These are phyloP conservation scores for Oryzias sinensis DNA, from an alignment of 2,797 vertebrate species.

Conservation along the genomic window DNA sequence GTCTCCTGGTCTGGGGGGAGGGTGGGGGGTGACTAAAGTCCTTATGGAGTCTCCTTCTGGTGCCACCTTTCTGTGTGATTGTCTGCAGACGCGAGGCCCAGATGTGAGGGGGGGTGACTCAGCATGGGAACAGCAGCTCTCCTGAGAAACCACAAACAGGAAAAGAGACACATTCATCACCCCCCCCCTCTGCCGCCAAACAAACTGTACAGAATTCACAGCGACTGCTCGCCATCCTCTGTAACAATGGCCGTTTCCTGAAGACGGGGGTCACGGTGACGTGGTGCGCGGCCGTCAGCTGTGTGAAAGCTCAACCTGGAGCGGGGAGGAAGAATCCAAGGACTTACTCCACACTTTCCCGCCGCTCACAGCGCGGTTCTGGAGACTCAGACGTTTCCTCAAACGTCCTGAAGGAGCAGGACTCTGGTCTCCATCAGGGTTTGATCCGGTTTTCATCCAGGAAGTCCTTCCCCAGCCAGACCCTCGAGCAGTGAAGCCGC, in stretches of 20 bases:
- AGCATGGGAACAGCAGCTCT: constrained; percentile 69
- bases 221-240: constrained; percentile 36
- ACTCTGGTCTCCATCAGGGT: too few relatives aligned
- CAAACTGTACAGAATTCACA: constrained; percentile 38
- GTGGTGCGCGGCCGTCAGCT: constrained; percentile 29
- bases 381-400: constrained; percentile 3
- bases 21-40: constrained; percentile 32
- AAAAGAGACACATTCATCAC: constrained; percentile 81
- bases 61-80: constrained; percentile 5
- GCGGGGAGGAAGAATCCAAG: constrained; percentile 43
- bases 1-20: constrained; percentile 18
- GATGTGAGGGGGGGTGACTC: constrained; percentile 14
- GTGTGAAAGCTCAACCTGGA: constrained; percentile 48
- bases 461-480: too few relatives aligned
- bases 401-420: too few relatives aligned
- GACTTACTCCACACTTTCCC: constrained; percentile 38
- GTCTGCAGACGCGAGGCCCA: constrained; percentile 6
- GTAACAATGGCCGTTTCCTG: constrained; percentile 79
- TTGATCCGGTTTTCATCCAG: too few relatives aligned
- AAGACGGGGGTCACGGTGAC: constrained; percentile 49
- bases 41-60: constrained; percentile 11
- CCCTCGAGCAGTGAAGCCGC: too few relatives aligned
- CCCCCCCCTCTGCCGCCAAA: constrained; percentile 24
- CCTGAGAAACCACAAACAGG: constrained; percentile 90
- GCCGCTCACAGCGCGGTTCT: constrained; percentile 16